Evolutionary conservation across 2,113 vertebrate species (phyloP).

Genomic region (Clarias gariepinus): DNA sequence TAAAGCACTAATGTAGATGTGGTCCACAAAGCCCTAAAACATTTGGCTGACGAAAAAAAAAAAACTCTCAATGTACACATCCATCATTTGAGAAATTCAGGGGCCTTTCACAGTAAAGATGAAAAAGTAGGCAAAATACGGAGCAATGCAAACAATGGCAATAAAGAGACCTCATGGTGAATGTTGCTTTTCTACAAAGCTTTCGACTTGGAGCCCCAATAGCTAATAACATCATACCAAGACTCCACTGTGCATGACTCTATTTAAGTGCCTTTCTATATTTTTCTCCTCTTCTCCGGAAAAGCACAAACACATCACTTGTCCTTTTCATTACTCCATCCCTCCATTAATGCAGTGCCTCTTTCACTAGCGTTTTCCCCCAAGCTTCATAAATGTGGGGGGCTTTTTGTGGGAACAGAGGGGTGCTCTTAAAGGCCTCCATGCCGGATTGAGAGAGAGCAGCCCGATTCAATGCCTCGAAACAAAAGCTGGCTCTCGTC

Average conservation of each 20-base stretch:
- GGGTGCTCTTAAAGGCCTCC: slow-evolving; percentile 60
- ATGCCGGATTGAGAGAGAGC: slow-evolving; percentile 64
- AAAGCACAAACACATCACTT: slow-evolving; percentile 62
- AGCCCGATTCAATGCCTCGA: slow-evolving; percentile 70
- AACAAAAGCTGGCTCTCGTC: slow-evolving; percentile 69
- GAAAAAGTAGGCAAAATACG: neutral
- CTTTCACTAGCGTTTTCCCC: slow-evolving; percentile 67
- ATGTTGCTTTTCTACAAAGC: slow-evolving; percentile 33
- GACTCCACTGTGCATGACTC: slow-evolving; percentile 27
- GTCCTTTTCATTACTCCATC: slow-evolving; percentile 58
- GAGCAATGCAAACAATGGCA: slow-evolving; percentile 10
- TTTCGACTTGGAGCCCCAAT: neutral
- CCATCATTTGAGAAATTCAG: neutral
- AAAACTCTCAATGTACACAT: slow-evolving; percentile 17
- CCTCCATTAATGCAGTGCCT: slow-evolving; percentile 62
- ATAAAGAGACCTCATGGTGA: slow-evolving; percentile 23
- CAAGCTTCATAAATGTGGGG: slow-evolving; percentile 55
- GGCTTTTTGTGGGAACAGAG: slow-evolving; percentile 70
- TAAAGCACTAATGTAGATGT: slow-evolving; percentile 8
- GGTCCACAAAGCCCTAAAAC: neutral
- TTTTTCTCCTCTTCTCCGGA: slow-evolving; percentile 49
- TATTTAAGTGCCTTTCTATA: slow-evolving; percentile 48
- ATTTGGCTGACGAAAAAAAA: neutral
- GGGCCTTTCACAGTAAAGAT: slow-evolving; percentile 17
- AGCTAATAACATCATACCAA: slow-evolving; percentile 33